Evolutionary conservation across 1,140 invertebrate species (phyloP).

Genomic region (Littorina saxatilis): DNA sequence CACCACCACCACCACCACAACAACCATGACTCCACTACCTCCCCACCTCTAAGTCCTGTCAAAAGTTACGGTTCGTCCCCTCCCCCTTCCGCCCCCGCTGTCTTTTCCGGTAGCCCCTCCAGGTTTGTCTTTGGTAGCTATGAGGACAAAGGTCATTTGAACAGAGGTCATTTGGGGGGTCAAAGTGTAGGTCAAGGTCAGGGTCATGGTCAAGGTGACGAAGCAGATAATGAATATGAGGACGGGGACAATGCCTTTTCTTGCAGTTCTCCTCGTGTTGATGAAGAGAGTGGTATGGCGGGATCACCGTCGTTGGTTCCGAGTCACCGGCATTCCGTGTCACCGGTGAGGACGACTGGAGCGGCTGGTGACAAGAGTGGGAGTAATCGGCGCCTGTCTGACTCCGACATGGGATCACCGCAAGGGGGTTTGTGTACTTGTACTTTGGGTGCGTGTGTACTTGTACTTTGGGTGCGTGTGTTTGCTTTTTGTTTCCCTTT

Average conservation of each 20-base stretch:
- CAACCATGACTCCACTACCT: slow-evolving; percentile 27
- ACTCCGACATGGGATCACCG: slow-evolving; percentile 93
- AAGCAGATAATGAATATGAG: background rate
- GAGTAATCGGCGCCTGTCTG: slow-evolving; percentile 84
- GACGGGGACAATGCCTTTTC: slow-evolving; percentile 5
- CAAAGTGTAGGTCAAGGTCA: background rate
- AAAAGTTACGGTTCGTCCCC: background rate
- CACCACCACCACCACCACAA: slow-evolving; percentile 31
- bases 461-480: background rate
- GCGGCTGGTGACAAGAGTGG: slow-evolving; percentile 8
- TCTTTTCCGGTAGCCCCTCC: background rate
- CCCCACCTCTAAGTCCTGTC: slow-evolving; percentile 2
- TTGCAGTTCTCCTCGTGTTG: slow-evolving; percentile 14
- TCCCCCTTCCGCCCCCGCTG: slow-evolving; percentile 4
- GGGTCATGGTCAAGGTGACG: slow-evolving; percentile 2
- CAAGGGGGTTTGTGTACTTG: slow-evolving; percentile 86
- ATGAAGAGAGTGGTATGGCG: background rate
- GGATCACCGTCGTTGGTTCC: slow-evolving; percentile 18
- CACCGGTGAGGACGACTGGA: slow-evolving; percentile 23
- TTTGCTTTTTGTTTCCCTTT: background rate
- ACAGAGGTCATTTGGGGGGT: slow-evolving; percentile 1
- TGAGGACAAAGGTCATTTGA: background rate
- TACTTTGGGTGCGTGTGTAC: slow-evolving; percentile 85
- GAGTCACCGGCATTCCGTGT: slow-evolving; percentile 53
- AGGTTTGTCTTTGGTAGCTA: slow-evolving; percentile 24